Conservation (phyloP, 2,888 invertebrate species). For the Cetonia aurata region DNA sequence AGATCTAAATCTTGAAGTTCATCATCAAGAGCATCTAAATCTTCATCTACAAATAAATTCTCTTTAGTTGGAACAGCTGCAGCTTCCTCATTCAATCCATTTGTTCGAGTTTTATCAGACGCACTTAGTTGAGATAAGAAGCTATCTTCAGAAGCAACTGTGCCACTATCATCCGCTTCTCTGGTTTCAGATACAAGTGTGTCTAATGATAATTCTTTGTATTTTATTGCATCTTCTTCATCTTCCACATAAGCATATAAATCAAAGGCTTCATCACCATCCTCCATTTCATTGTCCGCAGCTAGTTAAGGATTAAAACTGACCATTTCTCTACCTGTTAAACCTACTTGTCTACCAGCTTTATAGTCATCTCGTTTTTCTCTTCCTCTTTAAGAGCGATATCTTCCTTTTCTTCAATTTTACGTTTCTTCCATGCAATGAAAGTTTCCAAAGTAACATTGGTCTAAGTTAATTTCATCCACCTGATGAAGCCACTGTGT, state of each 20-base stretch:
- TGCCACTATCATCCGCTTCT: conserved; percentile 84
- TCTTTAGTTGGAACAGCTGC: conserved; percentile 88
- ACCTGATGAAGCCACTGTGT: too few relatives aligned
- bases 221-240: too few relatives aligned
- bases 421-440: conserved; percentile 98
- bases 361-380: conserved; percentile 92
- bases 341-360: conserved; percentile 93
- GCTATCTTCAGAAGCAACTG: conserved; percentile 78
- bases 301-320: conserved; percentile 98
- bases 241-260: too few relatives aligned
- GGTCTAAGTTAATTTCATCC: too few relatives aligned
- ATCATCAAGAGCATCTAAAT: conserved; percentile 83
- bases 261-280: too few relatives aligned
- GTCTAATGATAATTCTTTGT: conserved; percentile 86
- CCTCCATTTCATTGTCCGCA: conserved; percentile 84
- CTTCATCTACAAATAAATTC: conserved; percentile 91
- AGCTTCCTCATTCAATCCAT: too few relatives aligned
- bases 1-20: conserved; percentile 85
- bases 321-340: conserved; percentile 99
- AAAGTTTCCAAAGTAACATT: conserved; percentile 96
- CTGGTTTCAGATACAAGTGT: conserved; percentile 79
- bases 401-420: conserved; percentile 84
- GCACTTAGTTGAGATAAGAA: conserved; percentile 66
- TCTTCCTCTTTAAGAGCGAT: conserved; percentile 84
- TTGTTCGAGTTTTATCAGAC: conserved; percentile 53